Evolutionary conservation across 2,113 vertebrate species (phyloP).

Genomic region (Rafetus swinhoei): DNA sequence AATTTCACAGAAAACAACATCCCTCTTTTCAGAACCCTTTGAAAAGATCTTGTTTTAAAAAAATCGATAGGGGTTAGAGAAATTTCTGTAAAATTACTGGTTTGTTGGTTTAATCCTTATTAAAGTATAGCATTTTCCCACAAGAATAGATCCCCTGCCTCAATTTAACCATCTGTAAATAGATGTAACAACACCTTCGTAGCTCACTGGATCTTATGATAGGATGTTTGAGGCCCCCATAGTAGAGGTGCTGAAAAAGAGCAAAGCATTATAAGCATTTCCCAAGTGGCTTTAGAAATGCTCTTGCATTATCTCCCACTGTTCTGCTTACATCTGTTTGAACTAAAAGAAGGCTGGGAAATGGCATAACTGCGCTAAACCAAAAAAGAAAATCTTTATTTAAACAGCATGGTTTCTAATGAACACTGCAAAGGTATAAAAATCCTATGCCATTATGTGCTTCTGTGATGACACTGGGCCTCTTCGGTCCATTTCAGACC

Average conservation of each 20-base stretch:
- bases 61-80: fast-evolving
- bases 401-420: conserved; percentile 50
- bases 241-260: neutral
- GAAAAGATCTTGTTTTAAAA: fast-evolving
- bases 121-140: fast-evolving
- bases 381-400: conserved; percentile 43
- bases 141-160: neutral
- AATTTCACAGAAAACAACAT: fast-evolving
- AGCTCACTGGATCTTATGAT: fast-evolving
- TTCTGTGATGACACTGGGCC: conserved; percentile 41
- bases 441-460: conserved; percentile 22
- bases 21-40: neutral
- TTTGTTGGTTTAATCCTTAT: neutral
- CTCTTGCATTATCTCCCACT: neutral
- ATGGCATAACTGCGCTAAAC: neutral
- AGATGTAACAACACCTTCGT: neutral
- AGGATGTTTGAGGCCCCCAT: neutral
- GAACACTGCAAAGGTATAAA: conserved; percentile 46
- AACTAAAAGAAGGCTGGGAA: neutral
- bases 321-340: fast-evolving
- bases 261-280: neutral
- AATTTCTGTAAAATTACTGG: neutral
- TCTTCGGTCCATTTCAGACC: conserved; percentile 40
- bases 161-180: neutral
- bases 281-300: fast-evolving